These are phyloP conservation scores for Hydropotes inermis DNA, from an alignment of 2,113 vertebrate genomes.

Conservation along the genomic window DNA sequence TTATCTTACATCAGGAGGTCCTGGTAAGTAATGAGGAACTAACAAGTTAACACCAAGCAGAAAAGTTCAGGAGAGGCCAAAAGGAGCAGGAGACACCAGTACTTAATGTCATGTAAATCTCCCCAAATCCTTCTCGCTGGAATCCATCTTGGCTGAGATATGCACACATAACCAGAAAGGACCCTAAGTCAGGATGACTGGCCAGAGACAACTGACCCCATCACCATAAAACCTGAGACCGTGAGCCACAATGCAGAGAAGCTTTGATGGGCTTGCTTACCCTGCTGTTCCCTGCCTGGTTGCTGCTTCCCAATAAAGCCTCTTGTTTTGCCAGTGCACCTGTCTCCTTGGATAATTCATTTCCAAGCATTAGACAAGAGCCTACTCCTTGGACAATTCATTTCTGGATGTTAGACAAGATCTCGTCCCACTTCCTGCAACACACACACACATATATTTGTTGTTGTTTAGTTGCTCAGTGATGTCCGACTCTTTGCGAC, in stretches of 20 bases:
- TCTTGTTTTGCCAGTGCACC: not conserved
- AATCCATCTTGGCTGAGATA: not conserved
- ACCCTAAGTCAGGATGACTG: not conserved
- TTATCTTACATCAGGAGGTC: not conserved
- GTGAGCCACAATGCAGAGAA: not conserved
- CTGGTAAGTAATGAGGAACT: not conserved
- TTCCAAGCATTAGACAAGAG: not conserved
- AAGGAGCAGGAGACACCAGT: not conserved
- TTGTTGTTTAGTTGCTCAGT: not conserved
- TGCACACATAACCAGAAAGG: not conserved
- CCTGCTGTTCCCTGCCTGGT: not conserved
- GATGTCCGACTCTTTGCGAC: not conserved
- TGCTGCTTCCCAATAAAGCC: not conserved
- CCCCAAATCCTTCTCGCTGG: not conserved
- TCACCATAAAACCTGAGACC: not conserved
- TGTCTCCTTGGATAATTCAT: not conserved
- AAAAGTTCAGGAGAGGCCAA: not conserved
- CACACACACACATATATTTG: not conserved
- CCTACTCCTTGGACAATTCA: not conserved
- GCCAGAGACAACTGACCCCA: not conserved
- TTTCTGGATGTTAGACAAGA: not conserved
- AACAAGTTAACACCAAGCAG: not conserved
- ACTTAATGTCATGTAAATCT: not conserved
- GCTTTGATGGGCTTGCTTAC: not conserved
- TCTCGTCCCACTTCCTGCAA: not conserved